phyloP scores from a whole-genome alignment of 2,888 invertebrate species.

The Electrophaes corylata region DNA sequence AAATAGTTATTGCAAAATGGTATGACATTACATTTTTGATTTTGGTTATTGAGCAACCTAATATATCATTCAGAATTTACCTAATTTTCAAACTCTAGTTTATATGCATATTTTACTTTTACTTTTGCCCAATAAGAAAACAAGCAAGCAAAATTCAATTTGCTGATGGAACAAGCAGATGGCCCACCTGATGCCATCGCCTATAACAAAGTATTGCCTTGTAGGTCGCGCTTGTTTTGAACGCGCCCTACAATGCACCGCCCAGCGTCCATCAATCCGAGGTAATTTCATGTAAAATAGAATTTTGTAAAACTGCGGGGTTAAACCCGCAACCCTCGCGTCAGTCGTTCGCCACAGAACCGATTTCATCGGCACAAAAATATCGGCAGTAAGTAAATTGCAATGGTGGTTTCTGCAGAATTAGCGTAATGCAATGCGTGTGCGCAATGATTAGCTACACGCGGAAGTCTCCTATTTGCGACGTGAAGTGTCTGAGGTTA shows the following conservation, averaged over 20 bases:
- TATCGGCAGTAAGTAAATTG: conserved; percentile 22
- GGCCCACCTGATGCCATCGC: too few relatives aligned
- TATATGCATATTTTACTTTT: conserved; percentile 3
- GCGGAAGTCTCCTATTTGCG: conserved; percentile 46
- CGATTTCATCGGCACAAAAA: neutral
- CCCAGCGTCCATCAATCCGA: too few relatives aligned
- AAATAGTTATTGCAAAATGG: neutral
- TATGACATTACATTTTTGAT: neutral
- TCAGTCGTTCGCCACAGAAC: neutral
- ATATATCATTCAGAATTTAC: neutral
- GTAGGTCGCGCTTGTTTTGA: too few relatives aligned
- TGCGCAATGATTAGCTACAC: conserved; percentile 44
- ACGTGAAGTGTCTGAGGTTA: conserved; percentile 35
- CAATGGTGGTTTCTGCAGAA: conserved; percentile 48
- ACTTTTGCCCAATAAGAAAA: too few relatives aligned
- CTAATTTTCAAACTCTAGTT: too few relatives aligned
- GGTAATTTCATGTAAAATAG: too few relatives aligned
- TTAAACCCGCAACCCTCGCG: too few relatives aligned
- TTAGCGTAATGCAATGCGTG: conserved; percentile 45
- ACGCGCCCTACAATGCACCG: too few relatives aligned
- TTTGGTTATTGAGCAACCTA: conserved; percentile 3
- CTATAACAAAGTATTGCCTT: too few relatives aligned
- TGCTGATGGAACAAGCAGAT: too few relatives aligned
- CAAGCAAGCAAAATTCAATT: too few relatives aligned
- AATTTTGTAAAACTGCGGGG: too few relatives aligned